Evolutionary conservation across 2,888 invertebrate genomes (phyloP), one percentile per base, ranked within the genome.

Genomic region (Lapara coniferarum): DNA sequence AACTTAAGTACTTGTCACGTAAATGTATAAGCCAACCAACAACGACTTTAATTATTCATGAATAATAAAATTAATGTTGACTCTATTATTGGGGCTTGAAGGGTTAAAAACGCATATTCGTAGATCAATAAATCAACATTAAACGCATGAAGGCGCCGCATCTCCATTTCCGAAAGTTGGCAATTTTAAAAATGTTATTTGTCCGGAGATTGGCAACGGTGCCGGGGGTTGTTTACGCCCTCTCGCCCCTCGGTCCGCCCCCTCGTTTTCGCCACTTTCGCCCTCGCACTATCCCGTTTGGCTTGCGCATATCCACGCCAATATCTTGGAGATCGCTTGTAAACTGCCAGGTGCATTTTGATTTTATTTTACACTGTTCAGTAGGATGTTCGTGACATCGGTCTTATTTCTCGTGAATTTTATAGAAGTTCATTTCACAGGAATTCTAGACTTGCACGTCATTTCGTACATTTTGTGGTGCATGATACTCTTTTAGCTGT

Each of bases 161-260:
- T 69, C 69, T 66, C 53, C 71, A 69, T 74, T 73, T 72, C 70
- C 70, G 57, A 71, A 77, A 70, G 69, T 72, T 71, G 71, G 69
- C 71, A 70, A 74, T 75, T 75, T 76, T 74, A 66, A 73, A 77
- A 75, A 76, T 75, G 72, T 72, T 74, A 73, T 71, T 69, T 71
- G 73, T 67, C 58, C 68, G 68, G 67, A 72, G 70, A 70, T 71
- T 67, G 72, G 69, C 70, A 53, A 68, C 69, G 59, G 44, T 68
- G 52, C 66, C 37, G 69, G 68, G n/a, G 66, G 67, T 66, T 71
- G 71, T 73, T 73, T 71, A 67, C 73, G 67, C 69, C 71, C 53
- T 37, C 46, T 6, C 16, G 13, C 46, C 13, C 46, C 63, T 19
- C 63, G 46, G 13, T 2, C 49, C 63, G 44, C 10, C 19, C 49